A percentile compares a stretch with the other conserved stretches of the same genome.
These are phyloP conservation scores for Epistrophella euchroma DNA, from an alignment of 2,888 invertebrate genomes.

Conservation along the genomic window DNA sequence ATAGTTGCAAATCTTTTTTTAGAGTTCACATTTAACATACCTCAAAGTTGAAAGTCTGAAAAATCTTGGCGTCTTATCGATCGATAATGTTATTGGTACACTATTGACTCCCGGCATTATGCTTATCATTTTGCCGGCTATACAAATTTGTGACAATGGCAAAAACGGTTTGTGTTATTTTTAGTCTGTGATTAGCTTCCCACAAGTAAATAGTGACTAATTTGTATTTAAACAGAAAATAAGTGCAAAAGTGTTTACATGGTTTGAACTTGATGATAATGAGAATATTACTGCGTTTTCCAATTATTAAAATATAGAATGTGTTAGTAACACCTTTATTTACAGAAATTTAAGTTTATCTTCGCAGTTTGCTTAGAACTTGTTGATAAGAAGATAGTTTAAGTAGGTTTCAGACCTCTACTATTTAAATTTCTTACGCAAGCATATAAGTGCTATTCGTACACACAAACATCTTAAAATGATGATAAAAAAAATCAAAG, in stretches of 20 bases:
- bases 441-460: neutral
- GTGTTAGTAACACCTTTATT: neutral
- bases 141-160: neutral
- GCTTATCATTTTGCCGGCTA: constrained; percentile 3
- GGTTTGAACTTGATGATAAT: neutral
- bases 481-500: too few species aligned
- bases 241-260: constrained; percentile 6
- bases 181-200: constrained; percentile 1
- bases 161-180: neutral
- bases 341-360: neutral
- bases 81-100: neutral
- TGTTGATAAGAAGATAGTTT: neutral
- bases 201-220: constrained; percentile 5
- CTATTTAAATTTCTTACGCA: neutral
- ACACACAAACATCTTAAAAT: too few species aligned
- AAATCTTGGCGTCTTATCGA: neutral
- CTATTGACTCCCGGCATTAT: neutral
- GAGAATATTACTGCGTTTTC: constrained; percentile 1
- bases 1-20: neutral
- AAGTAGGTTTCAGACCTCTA: neutral
- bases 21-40: constrained; percentile 8
- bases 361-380: neutral
- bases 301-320: neutral
- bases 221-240: neutral
- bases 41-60: neutral